Base-by-base conservation (phyloP, 1,140 invertebrate genomes). In the Trichonephila clavata region DNA sequence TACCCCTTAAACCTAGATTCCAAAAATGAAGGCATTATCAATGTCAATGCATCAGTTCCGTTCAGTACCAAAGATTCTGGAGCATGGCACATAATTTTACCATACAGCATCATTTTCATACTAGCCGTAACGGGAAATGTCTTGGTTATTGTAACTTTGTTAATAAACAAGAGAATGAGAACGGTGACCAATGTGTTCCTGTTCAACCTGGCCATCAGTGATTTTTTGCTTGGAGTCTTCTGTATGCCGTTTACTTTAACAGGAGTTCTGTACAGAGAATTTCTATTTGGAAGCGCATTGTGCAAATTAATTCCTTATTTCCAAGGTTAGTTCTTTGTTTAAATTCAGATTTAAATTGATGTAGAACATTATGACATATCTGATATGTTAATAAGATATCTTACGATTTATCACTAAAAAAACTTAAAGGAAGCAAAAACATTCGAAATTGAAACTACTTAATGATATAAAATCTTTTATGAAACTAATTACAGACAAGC, bases 161-260 rank as follows among this genome's bases (percentile, higher is more conserved):
- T 95, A 2, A 95, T 96, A 94, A 96, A 96, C 94, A 95, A 95
- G 90, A 94, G 95, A 61, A 96, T 96, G 96, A 88, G 96, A 80
- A 96, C 96, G 2, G 95, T 96, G 24, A 96, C 96, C 13, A 96
- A 96, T 94, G 95, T 96, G 39, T 96, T 96, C 65, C 95, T 96
- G 21, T 94, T 96, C 57, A 96, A 96, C 94, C 94, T 96, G 97
- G 97, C 97, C 14, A 96, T 98, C 80, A 97, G 97, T 13, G 98
- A 98, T 95, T 97, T 98, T 86, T 96, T 98, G 6, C 96, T 98
- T 61, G 98, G 98, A 8, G 97, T 98, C 0, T 97, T 98, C 95
- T 98, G 98, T 95, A 97, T 98, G 96, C 98, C 98, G 0, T 98
- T 98, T 94, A 98, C 98, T 0, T 96, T 98, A 21, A 97, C 98